phyloP scores from a whole-genome alignment of 2,113 vertebrate species.

The Rattus rattus region DNA sequence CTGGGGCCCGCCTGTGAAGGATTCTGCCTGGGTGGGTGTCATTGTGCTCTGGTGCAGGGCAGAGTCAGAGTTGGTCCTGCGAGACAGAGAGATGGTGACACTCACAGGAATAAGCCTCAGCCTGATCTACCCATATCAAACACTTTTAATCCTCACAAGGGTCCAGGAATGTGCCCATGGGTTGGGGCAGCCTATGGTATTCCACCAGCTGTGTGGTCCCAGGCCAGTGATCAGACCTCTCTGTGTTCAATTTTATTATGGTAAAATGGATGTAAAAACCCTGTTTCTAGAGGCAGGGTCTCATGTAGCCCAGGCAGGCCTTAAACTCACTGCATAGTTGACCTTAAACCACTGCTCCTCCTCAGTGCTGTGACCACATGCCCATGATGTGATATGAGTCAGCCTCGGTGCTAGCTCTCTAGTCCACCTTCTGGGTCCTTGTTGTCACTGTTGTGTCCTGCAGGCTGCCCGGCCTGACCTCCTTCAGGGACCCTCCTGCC shows the following conservation, averaged over 20 bases:
- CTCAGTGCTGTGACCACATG: neutral
- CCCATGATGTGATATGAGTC: neutral
- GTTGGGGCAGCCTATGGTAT: neutral
- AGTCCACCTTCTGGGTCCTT: neutral
- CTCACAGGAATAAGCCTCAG: neutral
- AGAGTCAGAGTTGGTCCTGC: conserved; percentile 98
- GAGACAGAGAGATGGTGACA: neutral
- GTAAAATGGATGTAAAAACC: neutral
- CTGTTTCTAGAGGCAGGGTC: neutral
- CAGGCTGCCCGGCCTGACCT: neutral
- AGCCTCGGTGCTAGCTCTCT: neutral
- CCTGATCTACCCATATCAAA: neutral
- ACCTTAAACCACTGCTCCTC: neutral
- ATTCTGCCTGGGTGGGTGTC: conserved; percentile 92
- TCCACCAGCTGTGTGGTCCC: neutral
- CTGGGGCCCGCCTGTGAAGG: conserved; percentile 93
- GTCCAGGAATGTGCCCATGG: neutral
- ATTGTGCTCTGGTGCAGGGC: conserved; percentile 98
- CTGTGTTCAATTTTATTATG: neutral
- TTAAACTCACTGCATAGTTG: neutral
- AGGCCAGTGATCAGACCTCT: neutral
- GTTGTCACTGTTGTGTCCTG: neutral
- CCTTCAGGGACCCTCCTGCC: neutral
- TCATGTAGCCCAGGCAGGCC: neutral
- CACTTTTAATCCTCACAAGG: neutral